Conservation (phyloP, 2,888 invertebrate species). For the Athetis lepigone region DNA sequence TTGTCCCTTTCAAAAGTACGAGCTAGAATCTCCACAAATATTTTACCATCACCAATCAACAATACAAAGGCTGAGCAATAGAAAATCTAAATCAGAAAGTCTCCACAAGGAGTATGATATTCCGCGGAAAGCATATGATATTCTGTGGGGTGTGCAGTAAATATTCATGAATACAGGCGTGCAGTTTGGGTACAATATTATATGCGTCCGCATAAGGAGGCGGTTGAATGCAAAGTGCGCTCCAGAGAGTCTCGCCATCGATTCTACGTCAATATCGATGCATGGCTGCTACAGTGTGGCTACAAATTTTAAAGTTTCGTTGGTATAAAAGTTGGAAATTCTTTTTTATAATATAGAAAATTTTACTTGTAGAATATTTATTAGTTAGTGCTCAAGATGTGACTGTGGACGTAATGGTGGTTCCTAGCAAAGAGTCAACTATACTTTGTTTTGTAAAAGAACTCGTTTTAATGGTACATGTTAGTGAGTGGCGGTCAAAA, state of each 20-base stretch:
- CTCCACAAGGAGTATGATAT: constrained; percentile 53
- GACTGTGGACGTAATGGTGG: no score
- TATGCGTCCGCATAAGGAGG: constrained; percentile 71
- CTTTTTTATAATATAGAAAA: not conserved
- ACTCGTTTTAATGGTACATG: no score
- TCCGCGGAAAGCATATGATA: constrained; percentile 61
- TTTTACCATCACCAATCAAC: not conserved
- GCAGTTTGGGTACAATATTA: constrained; percentile 69
- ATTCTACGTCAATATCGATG: constrained; percentile 68
- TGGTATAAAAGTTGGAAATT: constrained; percentile 8
- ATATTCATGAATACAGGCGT: constrained; percentile 74
- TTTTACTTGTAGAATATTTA: not conserved
- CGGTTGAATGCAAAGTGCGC: constrained; percentile 73
- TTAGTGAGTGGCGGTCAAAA: no score
- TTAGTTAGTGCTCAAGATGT: no score
- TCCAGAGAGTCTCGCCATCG: constrained; percentile 63
- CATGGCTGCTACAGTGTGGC: constrained; percentile 49
- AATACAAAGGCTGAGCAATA: constrained; percentile 1
- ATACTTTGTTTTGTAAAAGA: no score
- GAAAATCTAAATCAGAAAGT: constrained; percentile 25
- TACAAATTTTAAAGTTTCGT: constrained; percentile 34
- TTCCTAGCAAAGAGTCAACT: no score
- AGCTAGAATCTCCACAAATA: not conserved
- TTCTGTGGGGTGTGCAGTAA: constrained; percentile 68
- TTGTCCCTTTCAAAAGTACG: not conserved